phyloP scores from a whole-genome alignment of 1,140 invertebrate species.

The Carcinoscorpius rotundicauda region DNA sequence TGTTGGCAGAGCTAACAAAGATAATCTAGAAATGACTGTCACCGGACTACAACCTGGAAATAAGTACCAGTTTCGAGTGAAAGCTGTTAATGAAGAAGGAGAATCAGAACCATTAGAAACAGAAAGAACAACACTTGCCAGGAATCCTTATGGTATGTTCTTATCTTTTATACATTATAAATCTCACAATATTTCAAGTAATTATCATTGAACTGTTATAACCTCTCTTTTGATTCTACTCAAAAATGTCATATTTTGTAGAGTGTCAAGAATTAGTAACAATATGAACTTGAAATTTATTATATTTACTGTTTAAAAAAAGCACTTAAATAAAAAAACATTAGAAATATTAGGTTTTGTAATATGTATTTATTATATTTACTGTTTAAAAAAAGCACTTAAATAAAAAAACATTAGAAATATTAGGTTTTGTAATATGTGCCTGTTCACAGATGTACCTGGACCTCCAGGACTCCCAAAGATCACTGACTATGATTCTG shows the following conservation, averaged over 20 bases:
- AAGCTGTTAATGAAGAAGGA: conserved; percentile 91
- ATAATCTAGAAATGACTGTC: conserved; percentile 69
- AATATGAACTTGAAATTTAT: too few relatives aligned
- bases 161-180: neutral
- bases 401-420: neutral
- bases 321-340: too few relatives aligned
- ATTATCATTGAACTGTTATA: too few relatives aligned
- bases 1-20: conserved; percentile 56
- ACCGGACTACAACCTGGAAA: conserved; percentile 80
- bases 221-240: neutral
- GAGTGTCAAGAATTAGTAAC: too few relatives aligned
- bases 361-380: too few relatives aligned
- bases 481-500: conserved; percentile 86
- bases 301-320: too few relatives aligned
- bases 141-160: conserved; percentile 64
- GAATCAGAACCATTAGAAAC: conserved; percentile 86
- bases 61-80: conserved; percentile 89
- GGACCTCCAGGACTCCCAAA: conserved; percentile 78
- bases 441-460: conserved; percentile 54
- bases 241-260: neutral
- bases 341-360: too few relatives aligned
- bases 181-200: too few relatives aligned
- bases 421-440: neutral
- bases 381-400: too few relatives aligned
- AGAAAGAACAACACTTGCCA: conserved; percentile 65